These are phyloP conservation scores for Melipona beecheii DNA, from an alignment of 2,888 invertebrate genomes.

Conservation along the genomic window DNA sequence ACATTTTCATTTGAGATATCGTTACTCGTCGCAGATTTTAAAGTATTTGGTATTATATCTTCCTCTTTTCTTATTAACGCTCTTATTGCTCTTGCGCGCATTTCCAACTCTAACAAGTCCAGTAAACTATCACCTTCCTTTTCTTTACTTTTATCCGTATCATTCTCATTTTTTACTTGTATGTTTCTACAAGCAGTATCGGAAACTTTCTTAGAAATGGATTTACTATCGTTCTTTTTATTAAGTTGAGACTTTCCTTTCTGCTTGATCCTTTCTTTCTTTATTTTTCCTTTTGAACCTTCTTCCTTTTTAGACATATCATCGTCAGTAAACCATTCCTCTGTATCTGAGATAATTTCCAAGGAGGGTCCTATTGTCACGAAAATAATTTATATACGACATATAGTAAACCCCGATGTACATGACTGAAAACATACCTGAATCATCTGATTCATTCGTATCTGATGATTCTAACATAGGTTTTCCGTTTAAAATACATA, in stretches of 20 bases:
- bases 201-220: slow-evolving; percentile 43
- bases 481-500: slow-evolving; percentile 79
- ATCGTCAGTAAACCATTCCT: slow-evolving; percentile 80
- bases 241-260: slow-evolving; percentile 64
- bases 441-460: slow-evolving; percentile 80
- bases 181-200: slow-evolving; percentile 50
- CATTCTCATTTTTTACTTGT: slow-evolving; percentile 75
- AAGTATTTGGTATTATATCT: slow-evolving; percentile 74
- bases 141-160: slow-evolving; percentile 69
- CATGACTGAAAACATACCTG: slow-evolving; percentile 70
- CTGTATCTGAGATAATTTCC: slow-evolving; percentile 83
- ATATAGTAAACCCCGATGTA: neutral
- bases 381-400: slow-evolving; percentile 17
- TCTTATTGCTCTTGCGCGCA: slow-evolving; percentile 86
- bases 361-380: slow-evolving; percentile 78
- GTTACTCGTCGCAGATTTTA: slow-evolving; percentile 42
- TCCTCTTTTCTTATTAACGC: slow-evolving; percentile 84
- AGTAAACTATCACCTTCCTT: slow-evolving; percentile 84
- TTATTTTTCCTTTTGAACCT: slow-evolving; percentile 65
- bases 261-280: slow-evolving; percentile 65
- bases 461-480: slow-evolving; percentile 81
- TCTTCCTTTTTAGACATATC: slow-evolving; percentile 74
- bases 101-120: slow-evolving; percentile 86
- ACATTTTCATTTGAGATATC: slow-evolving; percentile 47
- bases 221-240: slow-evolving; percentile 66